phyloP scores from a whole-genome alignment of 2,113 vertebrate genomes.

The Etheostoma spectabile region DNA sequence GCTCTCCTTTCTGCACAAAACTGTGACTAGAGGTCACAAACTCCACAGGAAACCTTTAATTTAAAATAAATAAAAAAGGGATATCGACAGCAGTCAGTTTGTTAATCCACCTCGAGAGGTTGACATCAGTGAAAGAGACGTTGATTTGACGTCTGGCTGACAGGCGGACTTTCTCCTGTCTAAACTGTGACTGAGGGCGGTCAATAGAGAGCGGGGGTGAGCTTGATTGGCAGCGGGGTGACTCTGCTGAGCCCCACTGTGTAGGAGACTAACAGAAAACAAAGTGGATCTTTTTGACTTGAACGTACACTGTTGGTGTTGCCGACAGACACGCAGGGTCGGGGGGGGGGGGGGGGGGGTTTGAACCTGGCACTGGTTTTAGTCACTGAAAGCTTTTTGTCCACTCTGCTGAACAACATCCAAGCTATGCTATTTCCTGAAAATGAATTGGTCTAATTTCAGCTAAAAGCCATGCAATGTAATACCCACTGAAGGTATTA shows the following conservation, averaged over 20 bases:
- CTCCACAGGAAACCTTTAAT: not conserved
- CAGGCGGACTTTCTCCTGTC: slow-evolving; percentile 26
- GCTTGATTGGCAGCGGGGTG: slow-evolving; percentile 2
- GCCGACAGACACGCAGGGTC: slow-evolving; percentile 6
- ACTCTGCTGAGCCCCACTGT: slow-evolving; percentile 3
- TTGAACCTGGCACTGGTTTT: slow-evolving; percentile 29
- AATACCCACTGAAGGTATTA: slow-evolving; percentile 48
- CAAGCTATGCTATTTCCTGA: slow-evolving; percentile 37
- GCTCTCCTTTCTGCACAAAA: not conserved
- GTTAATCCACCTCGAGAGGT: slow-evolving; percentile 9
- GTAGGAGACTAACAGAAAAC: not conserved
- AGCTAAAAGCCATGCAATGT: slow-evolving; percentile 63
- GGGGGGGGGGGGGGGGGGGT: too few relatives aligned
- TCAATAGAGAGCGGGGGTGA: slow-evolving; percentile 46
- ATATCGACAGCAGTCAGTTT: not conserved
- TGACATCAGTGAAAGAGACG: not conserved
- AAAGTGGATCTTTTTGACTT: not conserved
- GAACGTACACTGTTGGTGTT: not conserved
- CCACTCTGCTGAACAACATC: slow-evolving; percentile 40
- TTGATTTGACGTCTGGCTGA: slow-evolving; percentile 35
- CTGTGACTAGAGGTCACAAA: not conserved
- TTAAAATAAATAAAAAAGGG: not conserved
- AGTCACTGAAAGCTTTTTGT: slow-evolving; percentile 33
- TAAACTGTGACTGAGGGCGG: slow-evolving; percentile 34
- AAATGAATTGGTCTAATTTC: slow-evolving; percentile 64